A percentile compares a stretch with the other conserved stretches of the same genome.
These are phyloP conservation scores for Deroplatys truncata DNA, from an alignment of 2,888 invertebrate genomes.

Conservation along the genomic window DNA sequence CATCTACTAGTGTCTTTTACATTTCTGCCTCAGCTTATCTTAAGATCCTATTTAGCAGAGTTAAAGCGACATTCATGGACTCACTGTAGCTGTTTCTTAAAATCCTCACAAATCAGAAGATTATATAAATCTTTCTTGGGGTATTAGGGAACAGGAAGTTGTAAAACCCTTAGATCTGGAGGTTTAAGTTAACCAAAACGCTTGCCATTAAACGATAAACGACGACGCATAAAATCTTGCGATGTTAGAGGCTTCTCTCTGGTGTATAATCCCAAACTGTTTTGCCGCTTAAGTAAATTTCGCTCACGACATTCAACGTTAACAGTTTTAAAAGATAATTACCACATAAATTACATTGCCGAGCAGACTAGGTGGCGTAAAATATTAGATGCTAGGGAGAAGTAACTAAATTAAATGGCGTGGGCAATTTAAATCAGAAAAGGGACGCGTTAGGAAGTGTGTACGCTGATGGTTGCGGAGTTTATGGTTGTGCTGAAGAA, in stretches of 20 bases:
- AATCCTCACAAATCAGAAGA: too few relatives aligned
- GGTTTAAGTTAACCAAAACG: neutral
- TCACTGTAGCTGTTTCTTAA: too few relatives aligned
- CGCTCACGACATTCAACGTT: neutral
- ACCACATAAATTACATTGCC: neutral
- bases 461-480: neutral
- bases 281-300: neutral
- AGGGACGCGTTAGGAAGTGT: neutral
- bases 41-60: too few relatives aligned
- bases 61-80: too few relatives aligned
- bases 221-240: neutral
- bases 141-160: too few relatives aligned
- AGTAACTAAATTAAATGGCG: neutral
- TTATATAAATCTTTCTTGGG: too few relatives aligned
- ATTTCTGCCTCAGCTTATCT: too few relatives aligned
- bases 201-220: neutral
- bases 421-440: neutral
- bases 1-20: too few relatives aligned
- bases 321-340: neutral
- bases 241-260: neutral
- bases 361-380: neutral
- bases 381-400: neutral
- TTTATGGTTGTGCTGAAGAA: neutral
- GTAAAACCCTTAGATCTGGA: too few relatives aligned
- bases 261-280: neutral